Evolutionary conservation across 37 sponge, comb jelly and placozoan genomes (phyloP), one percentile per base, ranked within the genome.

Genomic region (Chondrilla cf. caribensis): DNA sequence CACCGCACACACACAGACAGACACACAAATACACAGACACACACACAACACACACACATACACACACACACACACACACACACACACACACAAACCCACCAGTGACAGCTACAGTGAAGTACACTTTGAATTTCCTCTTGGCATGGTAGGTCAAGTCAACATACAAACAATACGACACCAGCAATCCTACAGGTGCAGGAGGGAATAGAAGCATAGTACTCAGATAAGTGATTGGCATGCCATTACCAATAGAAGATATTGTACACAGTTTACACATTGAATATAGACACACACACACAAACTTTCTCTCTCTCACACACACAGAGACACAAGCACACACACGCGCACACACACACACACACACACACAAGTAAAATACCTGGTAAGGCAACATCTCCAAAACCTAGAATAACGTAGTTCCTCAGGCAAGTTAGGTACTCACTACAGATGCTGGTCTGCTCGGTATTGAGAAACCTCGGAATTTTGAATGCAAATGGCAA

Each of bases 371-470:
- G 22, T n/a, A n/a, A n/a, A 4, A 62, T 40, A 43, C 83, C 83
- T 38, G 94, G 94, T 22, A 93, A 37, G 1, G 81, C 94, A 19
- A 93, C 88, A 28, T 93, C 94, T 14, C 94, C 94, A 58, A 90
- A 93, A 0, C 94, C 94, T 28, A 93, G 79, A 18, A 87, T 22
- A 19, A 62, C 24, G 25, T 38, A 73, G 2, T 25, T 25, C 24
- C 19, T 15, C 42, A 73, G 21, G 25, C 76, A 73, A 40, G 21
- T 17, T 28, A 62, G 0, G 29, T 64, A 62, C 17, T 66, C 79
- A 2, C 58, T 35, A 43, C 90, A 89, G 17, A 38, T 25, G 6
- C 39, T 36, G 60, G 66, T 44, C 44, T 85, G 83, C 5, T 54
- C 17, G 3, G 51, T 60, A 9, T 43, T 17, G 21, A 80, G 36